Base-by-base conservation (phyloP, 2,797 vertebrate species). In the Eulemur rubriventer region DNA sequence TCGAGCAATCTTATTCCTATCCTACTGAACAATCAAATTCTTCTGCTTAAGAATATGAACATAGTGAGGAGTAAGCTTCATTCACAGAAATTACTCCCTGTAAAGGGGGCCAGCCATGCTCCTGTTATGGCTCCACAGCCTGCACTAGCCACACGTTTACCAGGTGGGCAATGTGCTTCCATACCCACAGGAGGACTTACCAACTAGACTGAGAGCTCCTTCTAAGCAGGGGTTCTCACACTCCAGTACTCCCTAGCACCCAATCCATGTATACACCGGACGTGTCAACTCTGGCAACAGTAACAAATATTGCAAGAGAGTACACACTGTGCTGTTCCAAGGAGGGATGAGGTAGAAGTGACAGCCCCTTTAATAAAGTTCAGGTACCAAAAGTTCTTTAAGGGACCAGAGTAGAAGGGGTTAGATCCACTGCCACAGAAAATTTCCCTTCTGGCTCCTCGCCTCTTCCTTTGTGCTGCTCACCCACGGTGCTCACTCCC, bases 211-310 rank as follows among this genome's bases (percentile, higher is more conserved):
- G 1, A 55, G 24, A 14, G 46, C 46, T 63, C 48, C 69, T 78
- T 20, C 67, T 8, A n/a, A 67, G 57, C 48, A 38, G 41, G 70
- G 16, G n/a, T 18, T 35, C 57, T 50, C 30, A 13, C 22, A 33
- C n/a, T 28, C 4, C 1, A 50, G 73, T 3, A 63, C 46, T 41
- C 12, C 28, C 14, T 41, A 55, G 80, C 50, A 80, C 14, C 14
- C 4, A 3, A 9, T 7, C 46, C 10, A 4, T 0, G 65, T 7
- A 4, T 20, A 13, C 16, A 5, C 18, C 4, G 10, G 18, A 33
- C 11, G 4, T 0, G 17, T 26, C 65, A 67, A 72, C 41, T 89
- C 63, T 50, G 65, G 63, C 24, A 79, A 87, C n/a, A 78, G 12
- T 7, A 75, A 75, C 35, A 52, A 50, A 65, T 4, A 8, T 2